Evolutionary conservation across 2,797 vertebrate species (phyloP), one percentile per base, ranked within the genome.

Genomic region (Acridotheres tristis): DNA sequence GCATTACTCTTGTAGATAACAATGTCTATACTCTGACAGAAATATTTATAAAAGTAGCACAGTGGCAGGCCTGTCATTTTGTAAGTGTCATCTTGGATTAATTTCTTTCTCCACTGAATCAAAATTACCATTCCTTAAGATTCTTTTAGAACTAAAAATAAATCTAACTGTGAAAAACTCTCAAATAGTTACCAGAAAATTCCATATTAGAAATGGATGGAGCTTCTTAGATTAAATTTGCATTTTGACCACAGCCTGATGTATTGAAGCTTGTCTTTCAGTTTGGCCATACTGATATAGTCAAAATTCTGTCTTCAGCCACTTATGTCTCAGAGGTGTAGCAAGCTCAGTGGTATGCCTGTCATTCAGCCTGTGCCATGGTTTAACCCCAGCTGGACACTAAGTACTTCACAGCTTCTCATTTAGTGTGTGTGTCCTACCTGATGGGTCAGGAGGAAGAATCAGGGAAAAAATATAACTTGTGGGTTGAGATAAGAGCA

Each of bases 361-460:
- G 34, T 45, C 40, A 84, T 42, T 76, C 0, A 91, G 38, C 7
- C 54, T 61, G n/a, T 34, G 58, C 34, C 34, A 58, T 47, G 66
- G 25, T 72, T 58, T 36, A 65, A 72, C 13, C 26, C 30, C 66
- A 84, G 21, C 10, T 34, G 13, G n/a, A 30, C 34, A 40, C 25
- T 20, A 77, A 34, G 12, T 32, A 51, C 18, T 25, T 19, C 21
- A 71, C 25, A 53, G 38, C 10, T 59, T 29, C 73, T 59, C 53
- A 65, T 21, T 40, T 11, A 22, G 45, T 51, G 17, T 0, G 0
- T 0, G 0, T 32, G 66, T 53, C 25, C 51, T 53, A 23, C 25
- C 15, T 25, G 14, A 8, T 7, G 25, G 21, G 10, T 53, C 13
- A 10, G 17, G 7, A 50, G 58, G n/a, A 76, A 51, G 22, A 77